These are phyloP conservation scores for Lophotis ruficrista DNA, from an alignment of 2,113 vertebrate genomes.

Conservation along the genomic window DNA sequence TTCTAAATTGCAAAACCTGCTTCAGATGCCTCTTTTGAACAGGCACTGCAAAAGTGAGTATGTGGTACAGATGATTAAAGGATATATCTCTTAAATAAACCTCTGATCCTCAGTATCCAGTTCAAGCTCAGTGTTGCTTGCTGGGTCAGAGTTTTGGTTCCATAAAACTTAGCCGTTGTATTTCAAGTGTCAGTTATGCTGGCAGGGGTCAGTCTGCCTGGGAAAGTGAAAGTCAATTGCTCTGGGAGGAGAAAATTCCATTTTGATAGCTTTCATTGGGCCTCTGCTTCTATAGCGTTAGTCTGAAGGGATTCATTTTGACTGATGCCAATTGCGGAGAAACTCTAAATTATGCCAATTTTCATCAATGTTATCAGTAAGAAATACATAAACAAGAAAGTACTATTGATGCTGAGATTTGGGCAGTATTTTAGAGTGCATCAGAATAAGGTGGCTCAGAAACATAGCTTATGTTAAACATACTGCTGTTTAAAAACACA, in stretches of 20 bases:
- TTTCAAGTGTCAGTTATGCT: conserved; percentile 47
- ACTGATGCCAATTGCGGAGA: neutral
- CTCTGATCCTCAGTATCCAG: neutral
- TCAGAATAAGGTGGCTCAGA: neutral
- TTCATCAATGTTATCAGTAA: conserved; percentile 48
- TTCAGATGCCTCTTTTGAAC: neutral
- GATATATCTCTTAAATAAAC: conserved; percentile 9
- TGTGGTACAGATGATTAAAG: neutral
- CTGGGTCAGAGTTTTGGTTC: conserved; percentile 41
- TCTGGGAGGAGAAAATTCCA: conserved; percentile 19
- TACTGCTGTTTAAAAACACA: neutral
- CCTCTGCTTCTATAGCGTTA: conserved; percentile 24
- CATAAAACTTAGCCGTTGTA: conserved; percentile 46
- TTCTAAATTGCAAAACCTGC: conserved; percentile 48
- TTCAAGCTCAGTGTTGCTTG: neutral
- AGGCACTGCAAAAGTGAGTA: neutral
- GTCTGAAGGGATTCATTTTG: conserved; percentile 37
- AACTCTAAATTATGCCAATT: conserved; percentile 10
- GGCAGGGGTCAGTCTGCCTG: conserved; percentile 13
- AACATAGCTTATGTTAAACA: neutral
- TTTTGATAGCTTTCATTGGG: conserved; percentile 16
- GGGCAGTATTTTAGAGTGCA: conserved; percentile 12
- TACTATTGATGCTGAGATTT: conserved; percentile 31
- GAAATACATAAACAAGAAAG: conserved; percentile 23
- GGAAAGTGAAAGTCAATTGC: conserved; percentile 24